Evolutionary conservation across 2,888 invertebrate genomes (phyloP), one percentile per base, ranked within the genome.

Genomic region (Eremobia ochroleuca): DNA sequence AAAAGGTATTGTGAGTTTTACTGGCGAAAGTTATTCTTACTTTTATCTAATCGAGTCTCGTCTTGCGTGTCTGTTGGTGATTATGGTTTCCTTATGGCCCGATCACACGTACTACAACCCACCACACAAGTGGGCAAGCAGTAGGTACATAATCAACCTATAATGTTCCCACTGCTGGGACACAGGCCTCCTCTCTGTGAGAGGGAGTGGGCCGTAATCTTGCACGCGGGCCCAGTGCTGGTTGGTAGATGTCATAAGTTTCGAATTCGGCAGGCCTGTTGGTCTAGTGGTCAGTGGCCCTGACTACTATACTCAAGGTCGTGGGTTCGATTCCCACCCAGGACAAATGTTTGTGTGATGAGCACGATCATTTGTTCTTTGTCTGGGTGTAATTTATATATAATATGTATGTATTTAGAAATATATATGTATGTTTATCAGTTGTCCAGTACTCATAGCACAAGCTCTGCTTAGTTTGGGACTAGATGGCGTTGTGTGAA

Each of bases 41-140:
- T 69, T 82, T 81, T 81, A 83, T 81, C 77, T 85, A 83, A 85
- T 78, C 73, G 70, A 67, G 43, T 58, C 40, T 70, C 59, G 76
- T 79, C 37, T 64, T 18, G 74, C 67, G 74, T 82, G 43, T n/a
- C 62, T n/a, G 64, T 68, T 69, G 59, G 55, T 76, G 73, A 71
- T 80, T 80, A 71, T n/a, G 46, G 75, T 59, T 67, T 64, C 66
- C 69, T 65, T 75, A 65, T 37, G 46, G 13, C 11, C n/a, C n/a
- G n/a, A n/a, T n/a, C 52, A 52, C 52, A 52, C 25, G n/a, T 52
- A 25, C 49, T 21, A 21, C 46, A 49, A 49, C 6, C 9, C 9
- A 52, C 52, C n/a, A 55, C 11, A 55, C 1, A n/a, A 52, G 11
- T n/a, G 52, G 52, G 52, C 52, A 11, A 52, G 25, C 52, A 52